Evolutionary conservation across 1,140 invertebrate species (phyloP).

Genomic region (Araneus ventricosus): DNA sequence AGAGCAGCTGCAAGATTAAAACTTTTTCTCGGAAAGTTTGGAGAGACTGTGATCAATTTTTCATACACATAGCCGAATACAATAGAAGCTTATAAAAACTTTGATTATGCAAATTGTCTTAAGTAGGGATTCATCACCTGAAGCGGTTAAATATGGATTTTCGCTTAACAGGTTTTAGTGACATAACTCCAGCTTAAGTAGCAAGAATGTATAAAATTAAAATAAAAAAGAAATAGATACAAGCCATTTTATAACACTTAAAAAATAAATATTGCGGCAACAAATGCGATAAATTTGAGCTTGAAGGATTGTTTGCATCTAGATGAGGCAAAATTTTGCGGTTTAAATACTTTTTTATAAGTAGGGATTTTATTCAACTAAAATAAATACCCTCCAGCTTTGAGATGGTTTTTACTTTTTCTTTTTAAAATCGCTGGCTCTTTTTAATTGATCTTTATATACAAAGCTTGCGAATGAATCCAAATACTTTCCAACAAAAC

Average conservation of each 20-base stretch:
- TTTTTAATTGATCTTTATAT: too few species aligned
- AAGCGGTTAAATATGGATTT: neutral
- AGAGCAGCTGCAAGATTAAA: neutral
- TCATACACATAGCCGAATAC: neutral
- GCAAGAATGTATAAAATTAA: neutral
- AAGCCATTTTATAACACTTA: neutral
- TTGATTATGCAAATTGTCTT: neutral
- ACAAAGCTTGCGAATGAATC: too few species aligned
- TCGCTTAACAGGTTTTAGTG: neutral
- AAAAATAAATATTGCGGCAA: neutral
- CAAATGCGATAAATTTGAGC: too few species aligned
- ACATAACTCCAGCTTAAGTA: neutral
- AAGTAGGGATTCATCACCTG: neutral
- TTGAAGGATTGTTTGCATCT: too few species aligned
- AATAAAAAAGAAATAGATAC: neutral
- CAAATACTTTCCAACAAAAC: too few species aligned
- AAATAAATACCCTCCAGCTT: too few species aligned
- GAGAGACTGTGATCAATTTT: neutral
- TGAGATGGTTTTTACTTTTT: too few species aligned
- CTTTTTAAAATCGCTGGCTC: too few species aligned
- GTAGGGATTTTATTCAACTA: too few species aligned
- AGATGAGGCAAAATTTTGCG: too few species aligned
- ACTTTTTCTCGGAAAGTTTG: neutral
- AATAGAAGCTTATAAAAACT: neutral
- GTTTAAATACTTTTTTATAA: too few species aligned